Base-by-base conservation (phyloP, 2,113 vertebrate genomes). In the Pseudorhombus dupliciocellatus region DNA sequence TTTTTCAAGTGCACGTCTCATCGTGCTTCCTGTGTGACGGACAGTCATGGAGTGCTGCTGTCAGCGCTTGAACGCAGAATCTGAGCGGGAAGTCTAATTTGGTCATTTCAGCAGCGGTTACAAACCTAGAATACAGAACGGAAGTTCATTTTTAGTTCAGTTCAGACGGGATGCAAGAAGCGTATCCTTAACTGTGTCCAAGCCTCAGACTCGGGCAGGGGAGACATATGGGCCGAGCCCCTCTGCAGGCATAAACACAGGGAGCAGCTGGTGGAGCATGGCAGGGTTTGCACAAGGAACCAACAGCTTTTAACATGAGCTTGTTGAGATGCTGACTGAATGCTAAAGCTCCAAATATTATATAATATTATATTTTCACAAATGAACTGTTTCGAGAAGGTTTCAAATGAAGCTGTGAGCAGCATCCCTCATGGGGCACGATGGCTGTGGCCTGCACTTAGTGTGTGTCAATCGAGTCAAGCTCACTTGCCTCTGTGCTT, bases 21-120 rank as follows among this genome's bases (percentile, higher is more conserved):
- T 59, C n/a, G 22, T 8, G 61, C 70, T 85, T 89, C 81, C 84
- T 83, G 52, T 62, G 60, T 6, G 21, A 55, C 54, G 67, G 73
- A 75, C 57, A 65, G 44, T 48, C 25, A 2, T 25, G 28, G 57
- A 55, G 25, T 1, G 14, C 5, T n/a, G 22, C 54, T 46, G 76
- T 69, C 70, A 66, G 12, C 24, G 2, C 59, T 65, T 46, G 20
- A 51, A 77, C 25, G 46, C 57, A 59, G 64, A 48, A 58, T 65
- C 5, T 48, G 1, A 66, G 44, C 62, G 73, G 79, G 88, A 88
- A 84, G 67, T 70, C 12, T 8, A 22, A 7, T 4, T 10, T 11
- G 12, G 10, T 77, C 75, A 74, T 74, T 90, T 80, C 76, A 73
- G 80, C 21, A 55, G 31, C 28, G 20, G 22, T 64, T 67, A 42